Evolutionary conservation across 2,888 invertebrate genomes (phyloP).

Genomic region (Drosophila rellima): DNA sequence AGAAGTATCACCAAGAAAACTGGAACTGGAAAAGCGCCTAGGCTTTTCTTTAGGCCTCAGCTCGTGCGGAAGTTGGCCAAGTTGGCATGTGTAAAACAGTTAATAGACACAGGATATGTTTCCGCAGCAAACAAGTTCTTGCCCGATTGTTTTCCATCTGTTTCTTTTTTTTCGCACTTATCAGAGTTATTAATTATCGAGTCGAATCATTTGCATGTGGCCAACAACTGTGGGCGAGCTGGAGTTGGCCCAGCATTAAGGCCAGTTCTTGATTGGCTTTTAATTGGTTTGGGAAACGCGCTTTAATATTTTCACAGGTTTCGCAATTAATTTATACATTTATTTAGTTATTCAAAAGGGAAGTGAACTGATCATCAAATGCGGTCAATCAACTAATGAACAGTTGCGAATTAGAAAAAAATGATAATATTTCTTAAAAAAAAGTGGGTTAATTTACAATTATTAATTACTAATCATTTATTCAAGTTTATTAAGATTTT

Average conservation of each 20-base stretch:
- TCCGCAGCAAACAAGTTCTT: constrained; percentile 67
- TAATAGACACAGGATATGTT: constrained; percentile 83
- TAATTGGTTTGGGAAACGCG: constrained; percentile 76
- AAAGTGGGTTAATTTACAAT: neutral
- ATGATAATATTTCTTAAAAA: too few relatives aligned
- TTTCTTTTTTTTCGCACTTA: constrained; percentile 37
- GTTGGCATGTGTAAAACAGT: constrained; percentile 82
- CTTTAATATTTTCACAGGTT: constrained; percentile 75
- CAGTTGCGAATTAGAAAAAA: neutral
- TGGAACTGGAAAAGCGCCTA: constrained; percentile 64
- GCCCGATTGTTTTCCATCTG: constrained; percentile 1
- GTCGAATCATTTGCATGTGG: constrained; percentile 62
- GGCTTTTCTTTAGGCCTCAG: constrained; percentile 29
- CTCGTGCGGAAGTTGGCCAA: constrained; percentile 83
- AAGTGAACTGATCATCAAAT: constrained; percentile 36
- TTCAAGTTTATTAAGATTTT: too few relatives aligned
- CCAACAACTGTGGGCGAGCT: constrained; percentile 26
- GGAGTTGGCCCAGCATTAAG: constrained; percentile 13
- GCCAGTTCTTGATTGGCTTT: constrained; percentile 63
- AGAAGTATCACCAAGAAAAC: constrained; percentile 53
- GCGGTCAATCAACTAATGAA: constrained; percentile 59
- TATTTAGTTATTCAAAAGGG: constrained; percentile 60
- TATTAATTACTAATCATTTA: too few relatives aligned
- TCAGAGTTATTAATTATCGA: constrained; percentile 77
- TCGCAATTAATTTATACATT: constrained; percentile 17